Conservation (phyloP, 1,140 invertebrate genomes). For the Drosophila bifasciata region DNA sequence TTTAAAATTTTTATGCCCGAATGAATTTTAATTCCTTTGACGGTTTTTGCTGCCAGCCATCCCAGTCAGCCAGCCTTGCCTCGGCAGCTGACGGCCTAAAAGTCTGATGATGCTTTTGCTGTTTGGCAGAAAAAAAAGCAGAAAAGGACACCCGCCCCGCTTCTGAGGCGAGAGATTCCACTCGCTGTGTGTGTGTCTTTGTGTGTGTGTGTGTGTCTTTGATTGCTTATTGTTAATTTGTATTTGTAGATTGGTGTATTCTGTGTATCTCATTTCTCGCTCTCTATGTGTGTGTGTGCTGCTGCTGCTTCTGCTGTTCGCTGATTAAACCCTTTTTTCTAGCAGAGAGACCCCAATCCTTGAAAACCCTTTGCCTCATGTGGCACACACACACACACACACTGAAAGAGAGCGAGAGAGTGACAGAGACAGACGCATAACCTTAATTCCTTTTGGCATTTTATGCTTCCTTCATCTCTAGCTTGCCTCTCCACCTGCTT, state of each 20-base stretch:
- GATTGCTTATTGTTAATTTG: constrained; percentile 83
- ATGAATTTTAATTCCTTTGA: constrained; percentile 83
- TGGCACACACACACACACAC: constrained; percentile 24
- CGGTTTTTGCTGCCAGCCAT: constrained; percentile 55
- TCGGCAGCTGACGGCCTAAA: constrained; percentile 78
- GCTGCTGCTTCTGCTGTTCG: constrained; percentile 40
- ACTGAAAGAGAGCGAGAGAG: constrained; percentile 5
- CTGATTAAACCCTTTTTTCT: constrained; percentile 83
- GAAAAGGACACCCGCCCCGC: constrained; percentile 21
- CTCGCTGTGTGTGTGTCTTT: too few species aligned
- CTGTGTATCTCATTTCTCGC: constrained; percentile 31
- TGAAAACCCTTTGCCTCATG: constrained; percentile 31
- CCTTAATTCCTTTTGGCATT: constrained; percentile 80
- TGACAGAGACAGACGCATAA: constrained; percentile 29
- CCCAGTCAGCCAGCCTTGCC: constrained; percentile 38
- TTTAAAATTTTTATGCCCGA: constrained; percentile 82
- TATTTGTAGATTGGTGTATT: constrained; percentile 71
- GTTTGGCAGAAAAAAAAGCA: constrained; percentile 18
- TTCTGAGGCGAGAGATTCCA: constrained; percentile 1
- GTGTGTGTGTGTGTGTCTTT: constrained; percentile 66
- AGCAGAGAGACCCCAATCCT: constrained; percentile 24
- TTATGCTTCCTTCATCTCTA: constrained; percentile 56
- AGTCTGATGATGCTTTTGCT: constrained; percentile 42
- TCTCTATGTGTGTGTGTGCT: constrained; percentile 40
- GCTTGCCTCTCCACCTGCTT: not conserved